Percentiles rank a stretch among this genome's conserved stretches.
Evolutionary conservation across 2,888 invertebrate genomes (phyloP).

Genomic region (Caenorhabditis angaria): DNA sequence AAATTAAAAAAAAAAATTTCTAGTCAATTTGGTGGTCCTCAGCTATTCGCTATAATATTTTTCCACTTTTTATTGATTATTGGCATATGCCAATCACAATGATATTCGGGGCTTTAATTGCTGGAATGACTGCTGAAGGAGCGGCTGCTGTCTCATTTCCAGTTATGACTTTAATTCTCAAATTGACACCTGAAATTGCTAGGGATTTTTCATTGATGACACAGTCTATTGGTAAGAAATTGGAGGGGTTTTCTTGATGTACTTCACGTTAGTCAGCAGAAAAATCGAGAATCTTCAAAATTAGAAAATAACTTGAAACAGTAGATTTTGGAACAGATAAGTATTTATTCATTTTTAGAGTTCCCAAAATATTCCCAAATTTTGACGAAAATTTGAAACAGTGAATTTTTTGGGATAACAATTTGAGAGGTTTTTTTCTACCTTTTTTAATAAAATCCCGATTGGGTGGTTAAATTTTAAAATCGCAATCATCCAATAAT

Average conservation of each 20-base stretch:
- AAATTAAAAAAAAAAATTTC: not conserved
- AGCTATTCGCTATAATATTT: constrained; percentile 58
- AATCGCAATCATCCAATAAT: too few relatives aligned
- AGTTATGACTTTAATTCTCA: constrained; percentile 60
- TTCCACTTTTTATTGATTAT: constrained; percentile 58
- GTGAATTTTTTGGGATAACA: too few relatives aligned
- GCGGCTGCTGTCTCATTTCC: constrained; percentile 66
- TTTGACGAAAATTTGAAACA: too few relatives aligned
- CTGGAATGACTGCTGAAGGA: constrained; percentile 54
- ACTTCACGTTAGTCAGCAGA: too few relatives aligned
- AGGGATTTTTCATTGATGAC: constrained; percentile 61
- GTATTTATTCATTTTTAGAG: too few relatives aligned
- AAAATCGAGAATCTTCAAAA: too few relatives aligned
- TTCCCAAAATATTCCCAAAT: too few relatives aligned
- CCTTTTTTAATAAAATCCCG: too few relatives aligned
- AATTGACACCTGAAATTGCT: constrained; percentile 47
- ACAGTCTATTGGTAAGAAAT: constrained; percentile 46
- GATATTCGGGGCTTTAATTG: constrained; percentile 68
- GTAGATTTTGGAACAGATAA: too few relatives aligned
- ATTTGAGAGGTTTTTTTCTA: too few relatives aligned
- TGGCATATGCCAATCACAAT: constrained; percentile 71
- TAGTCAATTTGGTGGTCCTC: constrained; percentile 64
- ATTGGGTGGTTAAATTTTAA: too few relatives aligned
- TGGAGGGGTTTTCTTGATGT: not conserved
- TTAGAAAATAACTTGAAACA: too few relatives aligned